A percentile compares a stretch with the other conserved stretches of the same genome.
These are phyloP conservation scores for Montipora capricornis DNA, from an alignment of 64 coral and sea anemone species.

Conservation along the genomic window DNA sequence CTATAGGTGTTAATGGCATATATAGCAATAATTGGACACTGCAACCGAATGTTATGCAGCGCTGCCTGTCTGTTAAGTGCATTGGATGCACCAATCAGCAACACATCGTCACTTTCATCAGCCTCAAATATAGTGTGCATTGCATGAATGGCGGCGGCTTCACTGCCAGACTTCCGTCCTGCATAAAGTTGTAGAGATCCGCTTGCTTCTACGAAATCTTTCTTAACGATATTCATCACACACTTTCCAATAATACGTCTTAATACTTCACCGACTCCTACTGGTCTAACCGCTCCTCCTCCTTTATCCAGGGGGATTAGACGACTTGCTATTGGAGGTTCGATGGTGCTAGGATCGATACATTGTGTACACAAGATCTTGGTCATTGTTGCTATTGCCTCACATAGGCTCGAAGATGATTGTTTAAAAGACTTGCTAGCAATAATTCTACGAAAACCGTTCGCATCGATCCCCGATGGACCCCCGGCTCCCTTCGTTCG, in stretches of 20 bases:
- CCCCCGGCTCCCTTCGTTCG: slow-evolving; percentile 55
- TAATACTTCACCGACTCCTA: slow-evolving; percentile 46
- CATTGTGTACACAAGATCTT: slow-evolving; percentile 36
- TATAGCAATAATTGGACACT: slow-evolving; percentile 49
- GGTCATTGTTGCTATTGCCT: slow-evolving; percentile 6
- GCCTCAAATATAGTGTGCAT: slow-evolving; percentile 52
- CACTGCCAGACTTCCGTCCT: slow-evolving; percentile 42
- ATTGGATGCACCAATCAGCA: slow-evolving; percentile 50
- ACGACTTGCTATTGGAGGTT: slow-evolving; percentile 12
- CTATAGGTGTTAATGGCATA: slow-evolving; percentile 56
- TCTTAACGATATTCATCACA: slow-evolving; percentile 51
- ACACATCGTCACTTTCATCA: slow-evolving; percentile 42
- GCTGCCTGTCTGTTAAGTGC: slow-evolving; percentile 52
- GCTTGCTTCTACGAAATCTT: slow-evolving; percentile 60
- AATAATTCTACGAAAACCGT: slow-evolving; percentile 45
- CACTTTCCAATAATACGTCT: slow-evolving; percentile 59
- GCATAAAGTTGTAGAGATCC: slow-evolving; percentile 56
- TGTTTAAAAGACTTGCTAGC: slow-evolving; percentile 44
- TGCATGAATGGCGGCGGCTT: slow-evolving; percentile 51
- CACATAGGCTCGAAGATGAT: slow-evolving; percentile 27
- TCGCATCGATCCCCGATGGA: slow-evolving; percentile 40
- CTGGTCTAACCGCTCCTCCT: slow-evolving; percentile 27
- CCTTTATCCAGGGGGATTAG: slow-evolving; percentile 55
- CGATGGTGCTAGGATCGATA: slow-evolving; percentile 33
- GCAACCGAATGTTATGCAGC: slow-evolving; percentile 45